Conservation (phyloP, 2,888 invertebrate genomes). For the Epinotia brunnichana region DNA sequence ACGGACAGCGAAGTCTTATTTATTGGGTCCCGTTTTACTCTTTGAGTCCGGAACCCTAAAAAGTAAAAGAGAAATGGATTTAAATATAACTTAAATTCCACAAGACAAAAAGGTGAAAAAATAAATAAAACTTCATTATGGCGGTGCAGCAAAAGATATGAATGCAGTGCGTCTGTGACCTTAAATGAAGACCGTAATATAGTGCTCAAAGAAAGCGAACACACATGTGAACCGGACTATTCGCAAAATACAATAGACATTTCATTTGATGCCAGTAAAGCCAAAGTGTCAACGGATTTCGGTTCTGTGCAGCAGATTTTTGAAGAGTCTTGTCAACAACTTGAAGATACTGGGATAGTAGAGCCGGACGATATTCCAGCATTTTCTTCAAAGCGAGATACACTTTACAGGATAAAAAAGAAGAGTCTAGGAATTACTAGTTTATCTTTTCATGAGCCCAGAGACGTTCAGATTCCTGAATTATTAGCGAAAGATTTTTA, state of each 20-base stretch:
- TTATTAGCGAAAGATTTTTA: neutral
- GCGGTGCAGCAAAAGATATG: constrained; percentile 4
- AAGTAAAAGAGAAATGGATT: constrained; percentile 10
- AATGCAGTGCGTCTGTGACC: constrained; percentile 15
- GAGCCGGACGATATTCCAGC: constrained; percentile 3
- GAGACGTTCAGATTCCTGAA: neutral
- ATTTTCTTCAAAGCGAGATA: neutral
- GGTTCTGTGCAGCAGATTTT: neutral
- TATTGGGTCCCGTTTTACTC: no score
- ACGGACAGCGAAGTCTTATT: no score
- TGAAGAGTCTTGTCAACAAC: constrained; percentile 1
- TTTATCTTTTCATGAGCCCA: neutral
- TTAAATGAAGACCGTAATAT: neutral
- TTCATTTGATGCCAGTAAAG: constrained; percentile 6
- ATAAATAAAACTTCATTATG: neutral
- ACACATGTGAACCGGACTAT: constrained; percentile 1
- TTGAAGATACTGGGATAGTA: constrained; percentile 2
- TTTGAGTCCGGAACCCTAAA: no score
- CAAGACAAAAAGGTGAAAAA: neutral
- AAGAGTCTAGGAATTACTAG: neutral
- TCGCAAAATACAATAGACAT: neutral
- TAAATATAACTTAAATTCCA: constrained; percentile 3
- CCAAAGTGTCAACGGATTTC: constrained; percentile 8
- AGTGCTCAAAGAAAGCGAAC: neutral
- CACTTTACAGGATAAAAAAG: neutral